phyloP scores from a whole-genome alignment of 2,888 invertebrate genomes.

The Apamea monoglypha region DNA sequence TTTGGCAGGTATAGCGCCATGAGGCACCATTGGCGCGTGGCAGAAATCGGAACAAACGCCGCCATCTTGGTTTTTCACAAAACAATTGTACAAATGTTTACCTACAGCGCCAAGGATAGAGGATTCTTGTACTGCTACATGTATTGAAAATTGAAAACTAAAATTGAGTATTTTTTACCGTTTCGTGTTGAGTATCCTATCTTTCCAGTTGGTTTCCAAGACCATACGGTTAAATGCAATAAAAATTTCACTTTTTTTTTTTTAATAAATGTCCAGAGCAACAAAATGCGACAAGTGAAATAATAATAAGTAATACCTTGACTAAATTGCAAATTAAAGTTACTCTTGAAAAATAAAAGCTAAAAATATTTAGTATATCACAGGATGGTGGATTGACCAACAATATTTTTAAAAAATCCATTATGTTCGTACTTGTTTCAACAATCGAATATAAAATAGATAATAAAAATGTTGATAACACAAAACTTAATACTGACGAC shows the following conservation, averaged over 20 bases:
- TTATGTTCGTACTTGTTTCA: neutral
- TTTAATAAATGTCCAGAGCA: constrained; percentile 26
- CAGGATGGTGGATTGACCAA: constrained; percentile 56
- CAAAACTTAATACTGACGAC: constrained; percentile 57
- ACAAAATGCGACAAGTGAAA: constrained; percentile 50
- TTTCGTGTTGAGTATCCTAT: neutral
- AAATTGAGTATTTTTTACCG: neutral
- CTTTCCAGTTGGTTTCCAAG: neutral
- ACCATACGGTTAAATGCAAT: constrained; percentile 33
- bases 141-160: neutral
- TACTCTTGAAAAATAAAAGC: constrained; percentile 37
- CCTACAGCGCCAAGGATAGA: neutral
- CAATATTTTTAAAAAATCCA: neutral
- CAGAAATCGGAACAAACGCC: neutral
- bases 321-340: constrained; percentile 32
- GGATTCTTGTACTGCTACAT: neutral
- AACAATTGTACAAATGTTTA: neutral
- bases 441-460: constrained; percentile 16
- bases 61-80: neutral
- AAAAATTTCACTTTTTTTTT: constrained; percentile 6
- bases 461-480: constrained; percentile 16
- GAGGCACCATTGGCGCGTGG: neutral
- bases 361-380: constrained; percentile 52
- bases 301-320: constrained; percentile 23
- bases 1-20: neutral